These are phyloP conservation scores for Neotoxoptera formosana DNA, from an alignment of 1,140 invertebrate species.

Conservation along the genomic window DNA sequence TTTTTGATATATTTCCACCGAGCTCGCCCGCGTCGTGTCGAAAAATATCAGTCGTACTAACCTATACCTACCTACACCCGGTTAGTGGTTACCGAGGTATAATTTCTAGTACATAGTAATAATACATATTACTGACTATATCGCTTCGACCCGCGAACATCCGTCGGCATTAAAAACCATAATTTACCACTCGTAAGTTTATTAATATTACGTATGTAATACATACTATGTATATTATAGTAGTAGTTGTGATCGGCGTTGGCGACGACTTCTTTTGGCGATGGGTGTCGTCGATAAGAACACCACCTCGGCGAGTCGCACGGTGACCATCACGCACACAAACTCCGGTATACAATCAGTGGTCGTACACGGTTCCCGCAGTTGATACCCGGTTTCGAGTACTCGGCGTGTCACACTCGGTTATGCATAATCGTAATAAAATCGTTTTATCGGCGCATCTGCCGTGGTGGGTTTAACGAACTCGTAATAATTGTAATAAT, in stretches of 20 bases:
- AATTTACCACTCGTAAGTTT: not conserved
- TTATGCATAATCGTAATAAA: not conserved
- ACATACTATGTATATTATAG: too few relatives aligned
- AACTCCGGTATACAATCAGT: not conserved
- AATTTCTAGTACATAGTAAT: not conserved
- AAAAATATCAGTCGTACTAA: not conserved
- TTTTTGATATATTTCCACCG: not conserved
- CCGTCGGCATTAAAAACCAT: not conserved
- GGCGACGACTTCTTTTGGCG: not conserved
- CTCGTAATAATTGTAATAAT: not conserved
- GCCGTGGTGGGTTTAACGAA: not conserved
- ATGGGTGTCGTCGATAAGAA: not conserved
- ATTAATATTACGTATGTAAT: too few relatives aligned
- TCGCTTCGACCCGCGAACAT: not conserved
- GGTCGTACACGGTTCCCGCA: not conserved
- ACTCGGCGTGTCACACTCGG: not conserved
- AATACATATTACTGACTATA: not conserved
- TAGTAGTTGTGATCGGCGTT: not conserved
- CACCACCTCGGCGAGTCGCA: too few relatives aligned
- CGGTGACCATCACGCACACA: not conserved
- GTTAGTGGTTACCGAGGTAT: not conserved
- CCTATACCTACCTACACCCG: not conserved
- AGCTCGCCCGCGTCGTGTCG: not conserved
- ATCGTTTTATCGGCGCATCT: constrained; percentile 8
- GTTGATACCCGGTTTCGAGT: not conserved